Percentiles rank a stretch among this genome's conserved stretches.
These are phyloP conservation scores for Clamator glandarius DNA, from an alignment of 2,797 vertebrate species.

Conservation along the genomic window DNA sequence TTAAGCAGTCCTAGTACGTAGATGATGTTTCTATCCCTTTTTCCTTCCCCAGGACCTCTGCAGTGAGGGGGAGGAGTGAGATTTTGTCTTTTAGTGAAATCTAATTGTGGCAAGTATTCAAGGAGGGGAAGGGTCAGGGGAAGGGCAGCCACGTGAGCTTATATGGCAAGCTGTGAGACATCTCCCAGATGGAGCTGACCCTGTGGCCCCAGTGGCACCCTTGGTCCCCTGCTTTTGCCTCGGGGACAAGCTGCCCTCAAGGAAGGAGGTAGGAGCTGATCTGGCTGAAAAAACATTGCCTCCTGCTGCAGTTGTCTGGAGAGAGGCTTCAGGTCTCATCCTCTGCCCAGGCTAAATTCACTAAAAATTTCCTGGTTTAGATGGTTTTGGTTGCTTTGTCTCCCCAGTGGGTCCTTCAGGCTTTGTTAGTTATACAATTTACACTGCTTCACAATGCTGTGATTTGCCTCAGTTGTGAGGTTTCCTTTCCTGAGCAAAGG, in stretches of 20 bases:
- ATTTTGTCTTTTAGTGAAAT: constrained; percentile 69
- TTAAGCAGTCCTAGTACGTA: constrained; percentile 29
- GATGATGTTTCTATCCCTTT: constrained; percentile 49
- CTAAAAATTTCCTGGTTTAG: neutral
- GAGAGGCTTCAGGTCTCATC: neutral
- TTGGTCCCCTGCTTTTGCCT: neutral
- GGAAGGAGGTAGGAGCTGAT: neutral
- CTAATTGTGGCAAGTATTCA: neutral
- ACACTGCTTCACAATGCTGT: neutral
- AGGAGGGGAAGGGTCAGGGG: constrained; percentile 36
- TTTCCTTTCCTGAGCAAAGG: neutral
- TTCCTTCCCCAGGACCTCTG: constrained; percentile 55
- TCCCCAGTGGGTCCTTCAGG: neutral
- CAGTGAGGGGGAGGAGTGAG: constrained; percentile 9
- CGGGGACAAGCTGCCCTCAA: rapidly evolving
- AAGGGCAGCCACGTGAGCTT: constrained; percentile 10
- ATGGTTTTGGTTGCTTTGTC: neutral
- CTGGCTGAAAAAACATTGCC: neutral
- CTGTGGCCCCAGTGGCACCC: neutral
- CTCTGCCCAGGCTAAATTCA: neutral
- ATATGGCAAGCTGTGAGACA: neutral
- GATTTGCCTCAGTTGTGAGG: neutral
- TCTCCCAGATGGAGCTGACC: neutral
- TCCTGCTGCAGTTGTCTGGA: neutral
- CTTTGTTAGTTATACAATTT: neutral